These are phyloP conservation scores for Syngnathus acus DNA, from an alignment of 2,797 vertebrate genomes.

Conservation along the genomic window DNA sequence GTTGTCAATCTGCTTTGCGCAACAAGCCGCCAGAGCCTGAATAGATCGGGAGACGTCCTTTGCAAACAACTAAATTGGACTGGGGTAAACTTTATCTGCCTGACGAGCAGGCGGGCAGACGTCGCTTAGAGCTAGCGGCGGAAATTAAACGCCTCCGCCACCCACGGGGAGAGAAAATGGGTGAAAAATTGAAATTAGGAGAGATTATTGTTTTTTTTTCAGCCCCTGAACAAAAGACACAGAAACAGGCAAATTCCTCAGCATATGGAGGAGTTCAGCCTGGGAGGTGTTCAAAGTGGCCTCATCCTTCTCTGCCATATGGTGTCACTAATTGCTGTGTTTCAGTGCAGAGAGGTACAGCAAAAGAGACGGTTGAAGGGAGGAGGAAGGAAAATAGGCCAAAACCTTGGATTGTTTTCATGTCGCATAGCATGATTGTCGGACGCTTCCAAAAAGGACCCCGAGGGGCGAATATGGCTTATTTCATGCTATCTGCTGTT, in stretches of 20 bases:
- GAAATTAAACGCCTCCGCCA: conserved; percentile 22
- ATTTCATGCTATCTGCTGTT: conserved; percentile 35
- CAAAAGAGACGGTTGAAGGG: conserved; percentile 48
- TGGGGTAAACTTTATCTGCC: conserved; percentile 15
- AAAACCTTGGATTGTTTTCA: conserved; percentile 53
- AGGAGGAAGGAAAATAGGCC: conserved; percentile 50
- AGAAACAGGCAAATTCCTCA: conserved; percentile 64
- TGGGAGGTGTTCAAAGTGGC: conserved; percentile 69
- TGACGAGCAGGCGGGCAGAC: conserved; percentile 33
- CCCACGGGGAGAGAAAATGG: conserved; percentile 38
- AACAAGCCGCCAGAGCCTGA: conserved; percentile 5
- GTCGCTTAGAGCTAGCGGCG: conserved; percentile 27
- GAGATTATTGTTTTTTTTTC: conserved; percentile 37
- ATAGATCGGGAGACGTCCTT: conserved; percentile 9
- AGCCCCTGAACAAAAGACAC: conserved; percentile 62
- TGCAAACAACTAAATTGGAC: conserved; percentile 14
- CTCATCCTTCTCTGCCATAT: conserved; percentile 68
- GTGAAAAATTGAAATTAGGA: conserved; percentile 44
- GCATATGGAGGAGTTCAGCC: conserved; percentile 72
- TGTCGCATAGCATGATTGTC: conserved; percentile 27
- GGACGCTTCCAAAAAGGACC: conserved; percentile 35
- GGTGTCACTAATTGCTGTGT: conserved; percentile 74
- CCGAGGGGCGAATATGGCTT: conserved; percentile 18
- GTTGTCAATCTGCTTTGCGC: neutral
- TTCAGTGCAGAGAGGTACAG: conserved; percentile 54